Evolutionary conservation across 2,113 vertebrate genomes (phyloP).

Genomic region (Cyphomyrus discorhynchus): DNA sequence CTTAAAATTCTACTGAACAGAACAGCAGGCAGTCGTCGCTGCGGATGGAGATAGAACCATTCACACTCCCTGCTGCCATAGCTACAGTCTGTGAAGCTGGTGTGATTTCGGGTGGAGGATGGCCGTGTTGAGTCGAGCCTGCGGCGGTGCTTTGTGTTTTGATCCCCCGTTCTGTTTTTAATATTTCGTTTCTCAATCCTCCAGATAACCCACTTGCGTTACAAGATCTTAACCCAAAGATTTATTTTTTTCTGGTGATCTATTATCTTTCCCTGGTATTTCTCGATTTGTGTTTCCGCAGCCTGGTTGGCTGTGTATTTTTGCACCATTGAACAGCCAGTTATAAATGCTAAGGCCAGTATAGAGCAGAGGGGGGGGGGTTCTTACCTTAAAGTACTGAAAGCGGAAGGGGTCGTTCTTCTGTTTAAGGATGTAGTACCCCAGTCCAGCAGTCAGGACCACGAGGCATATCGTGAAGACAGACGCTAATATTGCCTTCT

Average conservation of each 20-base stretch:
- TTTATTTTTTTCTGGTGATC: not conserved
- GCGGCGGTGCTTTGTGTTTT: not conserved
- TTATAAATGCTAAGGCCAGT: not conserved
- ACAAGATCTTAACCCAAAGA: not conserved
- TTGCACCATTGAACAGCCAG: not conserved
- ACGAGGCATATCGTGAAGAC: conserved; percentile 46
- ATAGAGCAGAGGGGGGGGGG: not conserved
- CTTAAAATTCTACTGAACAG: not conserved
- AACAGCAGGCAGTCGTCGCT: not conserved
- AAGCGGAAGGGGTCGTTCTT: conserved; percentile 68
- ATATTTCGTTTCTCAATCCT: not conserved
- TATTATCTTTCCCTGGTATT: not conserved
- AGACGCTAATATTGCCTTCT: conserved; percentile 31
- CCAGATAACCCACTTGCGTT: not conserved
- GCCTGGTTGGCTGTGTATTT: not conserved
- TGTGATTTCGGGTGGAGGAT: not conserved
- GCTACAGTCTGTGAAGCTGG: not conserved
- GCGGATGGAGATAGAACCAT: not conserved
- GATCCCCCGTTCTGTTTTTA: not conserved
- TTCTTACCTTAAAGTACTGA: conserved; percentile 66
- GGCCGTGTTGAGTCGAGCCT: not conserved
- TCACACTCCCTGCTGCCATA: not conserved
- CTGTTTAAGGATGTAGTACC: conserved; percentile 59
- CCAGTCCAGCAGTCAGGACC: conserved; percentile 42
- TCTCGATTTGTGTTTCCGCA: not conserved